phyloP scores from a whole-genome alignment of 2,113 vertebrate genomes.

The Talpa occidentalis region DNA sequence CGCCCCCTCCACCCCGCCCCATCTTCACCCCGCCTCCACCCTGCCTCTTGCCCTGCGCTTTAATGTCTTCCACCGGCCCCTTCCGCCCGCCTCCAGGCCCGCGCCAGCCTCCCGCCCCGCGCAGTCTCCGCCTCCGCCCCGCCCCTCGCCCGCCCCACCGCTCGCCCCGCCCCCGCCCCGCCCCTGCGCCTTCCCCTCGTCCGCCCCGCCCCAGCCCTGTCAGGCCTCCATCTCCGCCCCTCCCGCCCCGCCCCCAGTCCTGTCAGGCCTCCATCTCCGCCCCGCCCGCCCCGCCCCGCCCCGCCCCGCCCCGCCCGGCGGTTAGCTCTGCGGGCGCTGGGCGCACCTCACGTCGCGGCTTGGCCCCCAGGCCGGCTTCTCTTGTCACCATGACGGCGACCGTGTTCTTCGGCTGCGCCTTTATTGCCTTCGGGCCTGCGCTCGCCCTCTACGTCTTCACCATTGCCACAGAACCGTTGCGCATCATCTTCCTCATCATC shows the following conservation, averaged over 20 bases:
- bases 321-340: rapidly evolving
- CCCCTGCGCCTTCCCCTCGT: background rate
- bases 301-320: background rate
- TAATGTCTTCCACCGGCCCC: background rate
- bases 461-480: slow-evolving; percentile 88
- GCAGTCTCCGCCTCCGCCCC: background rate
- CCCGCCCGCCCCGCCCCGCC: background rate
- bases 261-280: background rate
- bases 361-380: rapidly evolving
- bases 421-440: slow-evolving; percentile 91
- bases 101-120: background rate
- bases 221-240: background rate
- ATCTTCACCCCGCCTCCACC: rapidly evolving
- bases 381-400: slow-evolving; percentile 86
- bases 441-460: slow-evolving; percentile 90
- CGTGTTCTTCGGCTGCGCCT: slow-evolving; percentile 91
- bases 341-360: rapidly evolving
- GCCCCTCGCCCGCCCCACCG: rapidly evolving
- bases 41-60: background rate
- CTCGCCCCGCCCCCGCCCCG: background rate
- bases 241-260: background rate
- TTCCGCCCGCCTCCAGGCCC: background rate
- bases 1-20: background rate
- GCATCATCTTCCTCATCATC: slow-evolving; percentile 90
- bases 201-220: background rate